phyloP scores from a whole-genome alignment of 2,888 invertebrate genomes.

The Parochlus steinenii region DNA sequence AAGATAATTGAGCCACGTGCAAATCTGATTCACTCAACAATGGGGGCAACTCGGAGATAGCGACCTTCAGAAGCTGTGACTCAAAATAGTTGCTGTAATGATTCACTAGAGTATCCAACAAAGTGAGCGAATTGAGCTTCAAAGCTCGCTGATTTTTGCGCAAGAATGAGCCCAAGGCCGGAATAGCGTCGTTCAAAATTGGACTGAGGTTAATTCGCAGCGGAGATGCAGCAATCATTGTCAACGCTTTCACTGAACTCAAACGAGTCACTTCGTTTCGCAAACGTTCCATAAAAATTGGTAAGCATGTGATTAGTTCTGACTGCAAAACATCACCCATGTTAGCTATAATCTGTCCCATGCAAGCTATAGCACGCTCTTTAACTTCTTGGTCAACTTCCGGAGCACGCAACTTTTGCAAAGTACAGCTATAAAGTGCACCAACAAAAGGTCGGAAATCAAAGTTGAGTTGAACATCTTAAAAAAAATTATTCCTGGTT shows the following conservation, averaged over 20 bases:
- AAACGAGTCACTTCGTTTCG: conserved; percentile 94
- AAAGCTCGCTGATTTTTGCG: conserved; percentile 93
- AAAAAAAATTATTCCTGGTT: conserved; percentile 9
- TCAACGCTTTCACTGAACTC: conserved; percentile 90
- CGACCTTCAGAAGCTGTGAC: conserved; percentile 49
- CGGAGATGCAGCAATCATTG: conserved; percentile 83
- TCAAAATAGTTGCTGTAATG: conserved; percentile 54
- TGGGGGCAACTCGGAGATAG: conserved; percentile 77
- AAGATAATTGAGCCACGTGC: conserved; percentile 86
- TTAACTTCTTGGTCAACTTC: conserved; percentile 99
- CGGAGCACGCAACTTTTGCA: conserved; percentile 74
- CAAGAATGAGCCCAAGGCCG: conserved; percentile 82
- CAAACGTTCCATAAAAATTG: conserved; percentile 86
- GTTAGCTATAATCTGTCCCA: conserved; percentile 87
- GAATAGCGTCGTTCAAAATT: conserved; percentile 75
- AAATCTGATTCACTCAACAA: conserved; percentile 87
- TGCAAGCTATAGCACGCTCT: conserved; percentile 91
- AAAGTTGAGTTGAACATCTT: conserved; percentile 34
- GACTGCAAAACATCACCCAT: conserved; percentile 70
- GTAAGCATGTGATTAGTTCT: conserved; percentile 73
- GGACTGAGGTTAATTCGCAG: conserved; percentile 67
- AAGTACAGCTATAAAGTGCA: conserved; percentile 68
- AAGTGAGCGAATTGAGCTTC: conserved; percentile 74
- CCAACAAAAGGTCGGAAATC: conserved; percentile 65
- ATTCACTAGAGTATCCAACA: conserved; percentile 78